Base-by-base conservation (phyloP, 2,113 vertebrate species). In the Tragulus kanchil region DNA sequence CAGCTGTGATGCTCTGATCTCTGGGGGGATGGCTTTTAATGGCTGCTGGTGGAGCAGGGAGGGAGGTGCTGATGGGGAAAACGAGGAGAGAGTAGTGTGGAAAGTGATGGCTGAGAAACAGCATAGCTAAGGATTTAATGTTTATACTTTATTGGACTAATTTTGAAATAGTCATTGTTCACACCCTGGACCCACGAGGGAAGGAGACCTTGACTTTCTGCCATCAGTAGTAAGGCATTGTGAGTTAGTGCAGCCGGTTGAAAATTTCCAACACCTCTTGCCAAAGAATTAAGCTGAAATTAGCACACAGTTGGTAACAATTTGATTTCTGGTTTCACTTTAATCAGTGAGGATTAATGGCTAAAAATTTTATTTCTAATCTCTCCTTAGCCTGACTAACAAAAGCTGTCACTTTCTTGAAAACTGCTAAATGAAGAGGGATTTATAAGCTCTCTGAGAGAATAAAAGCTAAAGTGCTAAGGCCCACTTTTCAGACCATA, bases 261-360 rank as follows among this genome's bases (percentile, higher is more conserved):
- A 98, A 97, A 97, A 89, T 95, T 97, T 91, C 96, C 90, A 83
- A 48, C 0, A 88, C 90, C 91, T 97, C 96, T 94, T 97, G 98
- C 97, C 65, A 98, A 97, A 96, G 96, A 96, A 96, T 84, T 95
- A 98, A 98, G 85, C 94, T 58, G 92, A 98, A 98, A 97, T 95
- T 95, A 97, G 95, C 90, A 87, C 90, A 93, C 97, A 98, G 98
- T 98, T 98, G 98, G 97, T 98, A 98, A 95, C 89, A 97, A 98
- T 98, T 97, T 98, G 62, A 86, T 98, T 98, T 87, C 97, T 83
- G 81, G 95, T 90, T 98, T 96, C 98, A 93, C 95, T 98, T 98
- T 98, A 98, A 98, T 98, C 98, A 97, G 98, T 84, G 94, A 97
- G 86, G 95, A 88, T 96, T 98, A 92, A 97, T 98, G 97, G 97